phyloP scores from a whole-genome alignment of 2,797 vertebrate species.

The Periparus ater region DNA sequence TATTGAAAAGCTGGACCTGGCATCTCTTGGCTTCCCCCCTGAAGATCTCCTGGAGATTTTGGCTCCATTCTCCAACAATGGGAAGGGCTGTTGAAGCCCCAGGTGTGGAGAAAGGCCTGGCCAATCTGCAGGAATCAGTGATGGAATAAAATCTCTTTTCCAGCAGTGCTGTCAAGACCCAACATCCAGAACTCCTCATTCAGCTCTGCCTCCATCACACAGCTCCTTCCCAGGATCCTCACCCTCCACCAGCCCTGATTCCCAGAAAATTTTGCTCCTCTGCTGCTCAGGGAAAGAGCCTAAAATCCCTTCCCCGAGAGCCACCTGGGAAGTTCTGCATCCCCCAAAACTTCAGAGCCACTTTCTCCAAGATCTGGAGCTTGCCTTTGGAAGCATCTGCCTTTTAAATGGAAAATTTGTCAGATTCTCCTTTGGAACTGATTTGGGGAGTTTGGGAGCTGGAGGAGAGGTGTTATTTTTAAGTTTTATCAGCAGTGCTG shows the following conservation, averaged over 20 bases:
- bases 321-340: not conserved
- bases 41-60: not conserved
- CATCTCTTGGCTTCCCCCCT: not conserved
- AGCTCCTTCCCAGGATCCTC: not conserved
- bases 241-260: not conserved
- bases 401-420: not conserved
- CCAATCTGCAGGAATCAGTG: not conserved
- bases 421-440: not conserved
- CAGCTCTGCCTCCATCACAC: not conserved
- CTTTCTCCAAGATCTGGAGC: not conserved
- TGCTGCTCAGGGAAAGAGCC: not conserved
- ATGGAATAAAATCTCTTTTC: not conserved
- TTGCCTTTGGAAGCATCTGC: not conserved
- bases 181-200: not conserved
- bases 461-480: constrained; percentile 46
- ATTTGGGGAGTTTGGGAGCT: not conserved
- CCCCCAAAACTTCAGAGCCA: not conserved
- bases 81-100: not conserved
- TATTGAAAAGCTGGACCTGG: not conserved
- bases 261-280: not conserved
- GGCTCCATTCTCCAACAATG: not conserved
- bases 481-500: not conserved
- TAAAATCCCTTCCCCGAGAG: fast-evolving
- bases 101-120: not conserved
- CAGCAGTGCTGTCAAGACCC: not conserved